phyloP scores from a whole-genome alignment of 2,797 vertebrate genomes.

The Acridotheres tristis region DNA sequence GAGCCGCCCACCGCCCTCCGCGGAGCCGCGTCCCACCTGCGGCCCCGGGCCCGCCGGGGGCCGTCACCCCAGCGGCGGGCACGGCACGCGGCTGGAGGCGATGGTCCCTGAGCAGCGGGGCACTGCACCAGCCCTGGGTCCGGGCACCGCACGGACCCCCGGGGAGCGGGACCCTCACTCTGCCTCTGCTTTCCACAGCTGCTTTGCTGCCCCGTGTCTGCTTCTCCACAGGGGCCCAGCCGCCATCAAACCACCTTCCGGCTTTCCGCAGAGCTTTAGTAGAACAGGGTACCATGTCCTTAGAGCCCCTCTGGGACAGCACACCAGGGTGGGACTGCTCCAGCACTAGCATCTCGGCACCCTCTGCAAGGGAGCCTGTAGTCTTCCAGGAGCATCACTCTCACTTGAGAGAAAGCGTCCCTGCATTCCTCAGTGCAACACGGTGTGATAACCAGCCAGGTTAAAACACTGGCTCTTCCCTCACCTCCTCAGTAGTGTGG shows the following conservation, averaged over 20 bases:
- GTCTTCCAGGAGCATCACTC: neutral
- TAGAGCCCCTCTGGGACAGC: neutral
- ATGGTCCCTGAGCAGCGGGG: neutral
- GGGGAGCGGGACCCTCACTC: accelerated
- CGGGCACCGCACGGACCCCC: neutral
- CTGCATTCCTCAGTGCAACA: neutral
- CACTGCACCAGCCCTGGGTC: neutral
- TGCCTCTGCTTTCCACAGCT: neutral
- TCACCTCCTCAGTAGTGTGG: neutral
- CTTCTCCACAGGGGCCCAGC: accelerated
- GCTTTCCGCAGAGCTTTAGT: accelerated
- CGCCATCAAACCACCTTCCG: no score
- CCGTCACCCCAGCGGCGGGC: accelerated
- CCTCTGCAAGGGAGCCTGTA: neutral
- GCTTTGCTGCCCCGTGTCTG: neutral
- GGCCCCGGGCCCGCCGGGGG: neutral
- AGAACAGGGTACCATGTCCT: accelerated
- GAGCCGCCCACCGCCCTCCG: neutral
- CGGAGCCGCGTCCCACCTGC: neutral
- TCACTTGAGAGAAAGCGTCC: accelerated
- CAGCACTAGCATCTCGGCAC: neutral
- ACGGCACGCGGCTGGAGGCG: neutral
- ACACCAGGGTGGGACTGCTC: accelerated
- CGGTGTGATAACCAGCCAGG: accelerated
- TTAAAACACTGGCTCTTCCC: neutral